Conservation (phyloP, 2,797 vertebrate genomes). For the Poeciliopsis gracilis region DNA sequence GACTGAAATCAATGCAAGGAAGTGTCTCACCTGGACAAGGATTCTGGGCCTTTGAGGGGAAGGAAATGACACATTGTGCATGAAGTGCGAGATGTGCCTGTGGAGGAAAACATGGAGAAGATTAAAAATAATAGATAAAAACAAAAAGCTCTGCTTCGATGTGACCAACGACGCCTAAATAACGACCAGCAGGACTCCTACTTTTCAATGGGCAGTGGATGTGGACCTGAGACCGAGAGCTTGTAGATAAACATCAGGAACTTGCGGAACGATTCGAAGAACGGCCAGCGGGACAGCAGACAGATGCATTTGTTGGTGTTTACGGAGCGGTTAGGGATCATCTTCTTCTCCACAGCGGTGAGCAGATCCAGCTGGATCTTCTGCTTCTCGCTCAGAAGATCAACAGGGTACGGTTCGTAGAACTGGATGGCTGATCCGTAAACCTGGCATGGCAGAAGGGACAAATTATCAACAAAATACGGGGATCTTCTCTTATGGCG, state of each 20-base stretch:
- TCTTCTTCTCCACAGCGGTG: slow-evolving; percentile 91
- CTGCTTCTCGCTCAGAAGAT: slow-evolving; percentile 92
- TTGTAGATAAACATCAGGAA: slow-evolving; percentile 98
- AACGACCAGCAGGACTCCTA: slow-evolving; percentile 68
- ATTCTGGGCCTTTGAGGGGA: slow-evolving; percentile 97
- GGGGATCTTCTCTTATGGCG: not conserved
- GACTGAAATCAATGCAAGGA: not conserved
- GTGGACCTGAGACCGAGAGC: slow-evolving; percentile 93
- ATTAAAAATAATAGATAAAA: not conserved
- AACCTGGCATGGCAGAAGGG: slow-evolving; percentile 79
- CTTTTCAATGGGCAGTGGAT: slow-evolving; percentile 98
- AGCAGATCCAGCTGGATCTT: slow-evolving; percentile 92
- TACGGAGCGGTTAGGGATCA: slow-evolving; percentile 88
- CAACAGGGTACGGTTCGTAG: slow-evolving; percentile 89
- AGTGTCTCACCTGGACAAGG: slow-evolving; percentile 88
- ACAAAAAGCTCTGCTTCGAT: not conserved
- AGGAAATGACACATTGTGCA: slow-evolving; percentile 97
- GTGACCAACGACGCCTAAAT: not conserved
- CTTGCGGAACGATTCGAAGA: slow-evolving; percentile 95
- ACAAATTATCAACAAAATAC: not conserved
- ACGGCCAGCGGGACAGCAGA: slow-evolving; percentile 97
- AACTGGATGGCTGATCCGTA: slow-evolving; percentile 98
- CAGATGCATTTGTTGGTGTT: slow-evolving; percentile 99
- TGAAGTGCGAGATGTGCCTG: slow-evolving; percentile 98
- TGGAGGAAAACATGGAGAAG: slow-evolving; percentile 43